Evolutionary conservation across 1,140 invertebrate species (phyloP), one percentile per base, ranked within the genome.

Genomic region (Orchestia grillus): DNA sequence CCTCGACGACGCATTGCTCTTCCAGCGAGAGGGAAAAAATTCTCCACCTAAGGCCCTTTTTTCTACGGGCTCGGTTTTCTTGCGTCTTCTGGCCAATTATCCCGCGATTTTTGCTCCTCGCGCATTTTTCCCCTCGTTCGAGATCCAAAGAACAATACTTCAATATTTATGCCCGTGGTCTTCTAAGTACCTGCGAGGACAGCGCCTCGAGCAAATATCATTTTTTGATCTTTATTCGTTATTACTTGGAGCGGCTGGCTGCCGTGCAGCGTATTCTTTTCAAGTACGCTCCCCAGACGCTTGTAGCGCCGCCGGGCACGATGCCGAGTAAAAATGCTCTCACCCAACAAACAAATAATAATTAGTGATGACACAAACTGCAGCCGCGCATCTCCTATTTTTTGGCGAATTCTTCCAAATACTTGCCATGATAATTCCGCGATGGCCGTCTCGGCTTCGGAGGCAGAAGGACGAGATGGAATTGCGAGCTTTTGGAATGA

Each of bases 361-460:
- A 94, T 94, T 94, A 94, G 92, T 94, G 92, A 94, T 94, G 92
- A 94, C 92, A 94, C 92, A 94, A 94, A 94, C 92, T 94, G 92
- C 92, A 94, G 92, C 92, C 92, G 92, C 36, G 40, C 92, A 94
- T 91, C 88, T 43, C 41, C 41, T 42, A 19, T 94, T 47, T 94
- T 90, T 44, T 44, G 15, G 15, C 1, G 28, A 41, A 90, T 19
- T 90, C 42, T 90, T 90, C 88, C 88, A 90, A 90, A 90, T 90
- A 42, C 43, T 90, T 44, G 88, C 88, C 43, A 44, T 90, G 88
- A 43, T 90, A 16, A 42, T 90, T 90, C 42, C 43, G n/a, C 4
- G 62, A 77, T 19, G 36, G 28, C 6, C 1, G 1, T 77, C 36
- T 77, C 1, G 62, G 62, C 11, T 19, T 23, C 1, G 62, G 62